A percentile compares a stretch with the other conserved stretches of the same genome.
Evolutionary conservation across 2,888 invertebrate species (phyloP).

Genomic region (Leptura quadrifasciata): DNA sequence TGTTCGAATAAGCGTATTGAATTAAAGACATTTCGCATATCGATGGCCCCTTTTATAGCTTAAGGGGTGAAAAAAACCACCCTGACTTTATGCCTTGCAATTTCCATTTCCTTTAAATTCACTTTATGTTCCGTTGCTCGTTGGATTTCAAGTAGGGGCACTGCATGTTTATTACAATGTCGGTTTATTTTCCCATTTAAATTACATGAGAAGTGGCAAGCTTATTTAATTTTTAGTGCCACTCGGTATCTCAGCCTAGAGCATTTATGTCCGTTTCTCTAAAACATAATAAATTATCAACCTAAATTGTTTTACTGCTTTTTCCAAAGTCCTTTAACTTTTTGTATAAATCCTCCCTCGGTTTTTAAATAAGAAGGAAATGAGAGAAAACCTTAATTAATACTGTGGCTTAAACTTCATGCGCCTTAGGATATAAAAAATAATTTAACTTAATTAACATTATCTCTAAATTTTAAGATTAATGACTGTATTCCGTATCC

Average conservation of each 20-base stretch:
- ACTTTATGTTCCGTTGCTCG: slow-evolving; percentile 40
- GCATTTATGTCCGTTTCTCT: slow-evolving; percentile 29
- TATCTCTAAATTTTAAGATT: slow-evolving; percentile 35
- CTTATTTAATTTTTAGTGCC: slow-evolving; percentile 35
- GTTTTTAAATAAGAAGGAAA: slow-evolving; percentile 36
- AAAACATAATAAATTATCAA: slow-evolving; percentile 36
- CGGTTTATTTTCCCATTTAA: slow-evolving; percentile 41
- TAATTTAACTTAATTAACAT: slow-evolving; percentile 32
- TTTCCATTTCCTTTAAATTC: slow-evolving; percentile 49
- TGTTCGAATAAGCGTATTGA: slow-evolving; percentile 62
- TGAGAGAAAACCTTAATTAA: slow-evolving; percentile 37
- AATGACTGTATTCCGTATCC: slow-evolving; percentile 6
- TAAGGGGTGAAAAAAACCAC: slow-evolving; percentile 34
- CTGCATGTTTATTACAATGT: slow-evolving; percentile 41
- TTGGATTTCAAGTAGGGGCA: slow-evolving; percentile 19
- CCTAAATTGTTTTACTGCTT: slow-evolving; percentile 39
- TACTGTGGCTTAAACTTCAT: slow-evolving; percentile 32
- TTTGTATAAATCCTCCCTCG: slow-evolving; percentile 31
- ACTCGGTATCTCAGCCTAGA: slow-evolving; percentile 26
- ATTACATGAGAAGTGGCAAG: slow-evolving; percentile 34
- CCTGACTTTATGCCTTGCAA: slow-evolving; percentile 37
- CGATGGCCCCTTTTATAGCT: slow-evolving; percentile 60
- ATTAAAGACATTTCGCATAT: slow-evolving; percentile 67
- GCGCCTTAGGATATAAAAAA: slow-evolving; percentile 32
- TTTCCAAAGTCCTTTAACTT: slow-evolving; percentile 28